Evolutionary conservation across 2,888 invertebrate species (phyloP), one percentile per base, ranked within the genome.

Genomic region (Lochmaea capreae): DNA sequence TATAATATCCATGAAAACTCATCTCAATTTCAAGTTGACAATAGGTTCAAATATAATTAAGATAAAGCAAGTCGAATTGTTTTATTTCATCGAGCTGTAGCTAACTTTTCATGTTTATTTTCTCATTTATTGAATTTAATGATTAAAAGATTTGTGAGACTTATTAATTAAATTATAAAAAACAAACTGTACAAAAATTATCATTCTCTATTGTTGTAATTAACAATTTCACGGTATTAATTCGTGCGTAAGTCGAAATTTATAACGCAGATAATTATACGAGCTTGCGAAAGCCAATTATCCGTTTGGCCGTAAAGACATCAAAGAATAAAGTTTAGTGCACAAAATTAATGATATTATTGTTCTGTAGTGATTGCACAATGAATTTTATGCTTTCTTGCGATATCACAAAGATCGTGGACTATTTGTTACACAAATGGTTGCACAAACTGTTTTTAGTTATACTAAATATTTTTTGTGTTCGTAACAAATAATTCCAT

Each of bases 321-420:
- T 71, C 65, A 62, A 58, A 71, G 11, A 65, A 71, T 70, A 43
- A 71, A 57, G 57, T 69, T 58, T 26, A 65, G 42, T 43, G 22
- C 26, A 46, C 9, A n/a, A 62, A 6, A 65, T 65, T 71, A 71
- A 71, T 65, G 65, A 71, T 33, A 71, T 71, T 71, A 71, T 71
- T 71, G 71, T 71, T 65, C 16, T 54, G 46, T 43, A 43, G 65
- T 58, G 54, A 70, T 70, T 70, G 63, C 70, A n/a, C 46, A 71
- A 65, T 58, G 33, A 58, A 58, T 71, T 71, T 71, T 58, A 71
- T 71, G 71, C 71, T 71, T 71, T 71, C 71, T 71, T 71, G 71
- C 65, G 26, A 58, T 71, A 65, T 58, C 33, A 71, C 58, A 71
- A 71, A 71, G 71, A 71, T 71, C 71, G 71, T 65, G 70, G 33